Conservation (phyloP, 1,140 invertebrate genomes). For the Drosophila repleta region DNA sequence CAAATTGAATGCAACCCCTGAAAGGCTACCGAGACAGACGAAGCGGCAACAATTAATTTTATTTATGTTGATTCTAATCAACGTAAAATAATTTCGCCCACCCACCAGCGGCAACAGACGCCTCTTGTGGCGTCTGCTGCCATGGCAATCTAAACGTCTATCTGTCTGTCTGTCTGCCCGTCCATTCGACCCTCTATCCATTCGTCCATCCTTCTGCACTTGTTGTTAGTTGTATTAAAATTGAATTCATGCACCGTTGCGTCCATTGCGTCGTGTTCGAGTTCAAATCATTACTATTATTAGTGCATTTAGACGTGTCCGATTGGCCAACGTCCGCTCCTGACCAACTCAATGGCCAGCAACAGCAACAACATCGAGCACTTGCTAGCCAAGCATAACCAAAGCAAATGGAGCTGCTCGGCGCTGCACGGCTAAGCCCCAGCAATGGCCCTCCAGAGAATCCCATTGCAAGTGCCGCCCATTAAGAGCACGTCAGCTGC, state of each 20-base stretch:
- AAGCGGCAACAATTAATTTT: slow-evolving; percentile 79
- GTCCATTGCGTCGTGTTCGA: slow-evolving; percentile 14
- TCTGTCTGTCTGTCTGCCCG: slow-evolving; percentile 8
- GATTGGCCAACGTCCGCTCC: slow-evolving; percentile 23
- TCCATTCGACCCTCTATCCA: background rate
- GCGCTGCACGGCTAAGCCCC: slow-evolving; percentile 32
- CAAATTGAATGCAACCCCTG: slow-evolving; percentile 78
- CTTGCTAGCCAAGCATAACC: slow-evolving; percentile 25
- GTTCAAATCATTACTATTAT: slow-evolving; percentile 49
- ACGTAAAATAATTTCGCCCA: slow-evolving; percentile 43
- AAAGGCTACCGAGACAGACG: slow-evolving; percentile 10
- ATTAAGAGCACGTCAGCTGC: slow-evolving; percentile 28
- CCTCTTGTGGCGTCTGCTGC: slow-evolving; percentile 39
- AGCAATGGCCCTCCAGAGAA: slow-evolving; percentile 39
- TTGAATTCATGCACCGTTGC: slow-evolving; percentile 64
- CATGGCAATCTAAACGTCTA: slow-evolving; percentile 47
- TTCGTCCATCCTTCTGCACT: slow-evolving; percentile 9
- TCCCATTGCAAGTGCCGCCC: slow-evolving; percentile 26
- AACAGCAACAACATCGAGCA: background rate
- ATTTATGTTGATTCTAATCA: slow-evolving; percentile 82
- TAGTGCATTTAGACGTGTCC: slow-evolving; percentile 39
- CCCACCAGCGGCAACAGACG: slow-evolving; percentile 17
- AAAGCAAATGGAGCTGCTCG: slow-evolving; percentile 34
- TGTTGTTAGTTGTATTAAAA: slow-evolving; percentile 43
- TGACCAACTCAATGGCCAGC: slow-evolving; percentile 25